Conservation (phyloP, 2,113 vertebrate species). For the Microtus ochrogaster region DNA sequence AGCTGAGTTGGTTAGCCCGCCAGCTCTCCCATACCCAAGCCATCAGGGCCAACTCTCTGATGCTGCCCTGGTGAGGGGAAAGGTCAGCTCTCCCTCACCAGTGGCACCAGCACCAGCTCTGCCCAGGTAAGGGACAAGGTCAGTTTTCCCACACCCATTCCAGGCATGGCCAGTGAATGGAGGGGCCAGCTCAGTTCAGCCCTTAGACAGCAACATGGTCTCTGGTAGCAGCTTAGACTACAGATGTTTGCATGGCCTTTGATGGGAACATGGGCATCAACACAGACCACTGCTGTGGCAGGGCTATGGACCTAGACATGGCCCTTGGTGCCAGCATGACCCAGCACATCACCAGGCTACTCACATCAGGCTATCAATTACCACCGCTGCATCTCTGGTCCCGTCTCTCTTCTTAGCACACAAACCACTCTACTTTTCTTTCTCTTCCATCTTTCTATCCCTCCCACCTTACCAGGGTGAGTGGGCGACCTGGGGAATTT, state of each 20-base stretch:
- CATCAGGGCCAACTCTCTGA: neutral
- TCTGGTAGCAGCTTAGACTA: neutral
- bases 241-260: neutral
- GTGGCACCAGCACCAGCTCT: too few species aligned
- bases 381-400: neutral
- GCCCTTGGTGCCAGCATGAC: neutral
- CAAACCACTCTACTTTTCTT: neutral
- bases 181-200: neutral
- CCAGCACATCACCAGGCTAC: neutral
- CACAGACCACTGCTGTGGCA: neutral
- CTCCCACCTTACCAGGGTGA: neutral
- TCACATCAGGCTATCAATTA: neutral
- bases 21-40: neutral
- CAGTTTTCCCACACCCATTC: neutral
- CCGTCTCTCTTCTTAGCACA: neutral
- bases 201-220: neutral
- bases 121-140: too few species aligned
- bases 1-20: neutral
- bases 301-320: neutral
- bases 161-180: too few species aligned
- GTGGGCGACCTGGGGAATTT: constrained; percentile 20
- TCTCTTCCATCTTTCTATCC: neutral
- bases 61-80: too few species aligned
- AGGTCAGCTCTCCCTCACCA: too few species aligned
- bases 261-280: neutral